Evolutionary conservation across 1,140 invertebrate species (phyloP).

Genomic region (Dufourea novaeangliae): DNA sequence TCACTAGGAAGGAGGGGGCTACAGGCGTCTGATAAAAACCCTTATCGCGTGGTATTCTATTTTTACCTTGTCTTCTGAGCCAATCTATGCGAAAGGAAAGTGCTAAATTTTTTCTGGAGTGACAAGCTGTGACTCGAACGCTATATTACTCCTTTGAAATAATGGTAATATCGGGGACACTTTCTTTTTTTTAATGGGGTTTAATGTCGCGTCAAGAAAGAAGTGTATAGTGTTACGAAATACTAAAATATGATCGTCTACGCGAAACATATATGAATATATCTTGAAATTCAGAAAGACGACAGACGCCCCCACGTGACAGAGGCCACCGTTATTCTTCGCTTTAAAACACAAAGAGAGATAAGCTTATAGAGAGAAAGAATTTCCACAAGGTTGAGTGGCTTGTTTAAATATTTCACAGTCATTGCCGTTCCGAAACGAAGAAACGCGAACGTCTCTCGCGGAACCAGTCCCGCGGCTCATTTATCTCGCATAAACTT

Average conservation of each 20-base stretch:
- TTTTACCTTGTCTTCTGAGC: too few species aligned
- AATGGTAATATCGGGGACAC: too few species aligned
- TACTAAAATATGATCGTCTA: too few species aligned
- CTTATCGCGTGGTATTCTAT: too few species aligned
- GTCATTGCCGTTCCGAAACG: slow-evolving; percentile 20
- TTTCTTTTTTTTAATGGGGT: too few species aligned
- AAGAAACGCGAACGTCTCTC: slow-evolving; percentile 20
- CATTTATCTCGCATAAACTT: slow-evolving; percentile 33
- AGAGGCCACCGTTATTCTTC: slow-evolving; percentile 14
- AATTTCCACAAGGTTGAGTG: slow-evolving; percentile 36
- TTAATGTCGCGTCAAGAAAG: too few species aligned
- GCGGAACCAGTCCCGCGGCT: slow-evolving; percentile 32
- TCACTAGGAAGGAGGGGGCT: too few species aligned
- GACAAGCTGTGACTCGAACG: too few species aligned
- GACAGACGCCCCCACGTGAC: slow-evolving; percentile 12
- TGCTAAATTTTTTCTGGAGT: neutral
- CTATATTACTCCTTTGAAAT: too few species aligned
- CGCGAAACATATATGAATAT: neutral
- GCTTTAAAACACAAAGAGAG: slow-evolving; percentile 11
- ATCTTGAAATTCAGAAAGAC: neutral
- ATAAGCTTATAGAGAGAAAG: slow-evolving; percentile 31
- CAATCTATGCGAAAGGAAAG: neutral
- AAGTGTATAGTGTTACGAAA: too few species aligned
- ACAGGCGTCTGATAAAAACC: too few species aligned
- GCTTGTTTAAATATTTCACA: slow-evolving; percentile 56